Evolutionary conservation across 2,113 vertebrate species (phyloP).

Genomic region (Psilopogon haemacephalus): DNA sequence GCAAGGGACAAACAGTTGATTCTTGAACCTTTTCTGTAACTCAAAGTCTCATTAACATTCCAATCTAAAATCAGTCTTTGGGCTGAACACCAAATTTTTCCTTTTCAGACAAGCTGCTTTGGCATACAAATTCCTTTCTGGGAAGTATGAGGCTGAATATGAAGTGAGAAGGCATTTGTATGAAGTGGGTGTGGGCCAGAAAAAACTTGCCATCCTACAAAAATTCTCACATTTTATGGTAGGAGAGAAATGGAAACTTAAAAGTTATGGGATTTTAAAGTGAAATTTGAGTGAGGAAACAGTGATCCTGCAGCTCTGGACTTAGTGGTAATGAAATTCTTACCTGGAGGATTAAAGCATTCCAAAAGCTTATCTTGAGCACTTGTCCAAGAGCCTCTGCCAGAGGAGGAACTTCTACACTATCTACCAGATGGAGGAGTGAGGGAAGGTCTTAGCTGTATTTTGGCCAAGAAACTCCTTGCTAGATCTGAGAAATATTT

Average conservation of each 20-base stretch:
- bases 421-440: not conserved
- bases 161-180: not conserved
- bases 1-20: not conserved
- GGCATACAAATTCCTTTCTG: not conserved
- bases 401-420: not conserved
- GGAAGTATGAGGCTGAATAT: not conserved
- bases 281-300: not conserved
- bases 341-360: not conserved
- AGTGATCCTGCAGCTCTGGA: not conserved
- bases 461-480: not conserved
- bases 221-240: not conserved
- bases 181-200: not conserved
- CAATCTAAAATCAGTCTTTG: fast-evolving
- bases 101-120: not conserved
- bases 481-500: conserved; percentile 15
- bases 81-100: not conserved
- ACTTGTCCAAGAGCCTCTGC: fast-evolving
- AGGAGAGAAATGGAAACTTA: not conserved
- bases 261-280: not conserved
- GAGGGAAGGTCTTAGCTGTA: not conserved
- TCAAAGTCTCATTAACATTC: not conserved
- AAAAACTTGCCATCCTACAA: not conserved
- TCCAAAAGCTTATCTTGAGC: not conserved
- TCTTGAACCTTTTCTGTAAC: not conserved
- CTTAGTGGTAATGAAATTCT: not conserved